Evolutionary conservation across 2,888 invertebrate species (phyloP).

Genomic region (Argyresthia goedartella): DNA sequence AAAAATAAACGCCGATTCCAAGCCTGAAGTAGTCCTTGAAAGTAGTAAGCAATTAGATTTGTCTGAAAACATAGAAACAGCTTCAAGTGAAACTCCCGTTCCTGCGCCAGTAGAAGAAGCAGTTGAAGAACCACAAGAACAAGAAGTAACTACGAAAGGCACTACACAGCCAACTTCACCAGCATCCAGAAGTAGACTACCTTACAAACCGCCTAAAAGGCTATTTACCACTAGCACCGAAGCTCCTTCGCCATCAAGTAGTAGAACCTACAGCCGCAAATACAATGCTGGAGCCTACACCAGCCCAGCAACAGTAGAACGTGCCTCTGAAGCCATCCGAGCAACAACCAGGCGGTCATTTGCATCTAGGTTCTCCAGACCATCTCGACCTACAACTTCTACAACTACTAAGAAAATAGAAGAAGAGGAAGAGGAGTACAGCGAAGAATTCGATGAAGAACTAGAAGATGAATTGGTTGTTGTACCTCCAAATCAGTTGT

Average conservation of each 20-base stretch:
- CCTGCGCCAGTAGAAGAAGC: background rate
- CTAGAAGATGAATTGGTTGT: conserved; percentile 50
- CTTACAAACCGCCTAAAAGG: conserved; percentile 52
- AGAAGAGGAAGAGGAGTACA: conserved; percentile 45
- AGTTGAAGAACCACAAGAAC: conserved; percentile 22
- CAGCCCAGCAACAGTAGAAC: conserved; percentile 48
- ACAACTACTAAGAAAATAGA: conserved; percentile 47
- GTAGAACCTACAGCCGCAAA: conserved; percentile 58
- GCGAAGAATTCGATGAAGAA: conserved; percentile 37
- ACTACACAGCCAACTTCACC: conserved; percentile 29
- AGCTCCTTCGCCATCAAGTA: conserved; percentile 38
- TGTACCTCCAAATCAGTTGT: conserved; percentile 54
- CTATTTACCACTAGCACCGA: conserved; percentile 56
- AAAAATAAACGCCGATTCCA: conserved; percentile 10
- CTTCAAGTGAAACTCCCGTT: conserved; percentile 3
- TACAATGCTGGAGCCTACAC: conserved; percentile 60
- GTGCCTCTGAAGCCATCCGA: conserved; percentile 32
- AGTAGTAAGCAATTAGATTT: conserved; percentile 29
- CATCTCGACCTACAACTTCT: conserved; percentile 43
- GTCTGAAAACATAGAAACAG: conserved; percentile 25
- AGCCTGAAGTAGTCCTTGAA: conserved; percentile 24
- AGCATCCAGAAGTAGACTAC: conserved; percentile 37
- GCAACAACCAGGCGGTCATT: conserved; percentile 45
- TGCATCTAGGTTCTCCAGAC: conserved; percentile 39
- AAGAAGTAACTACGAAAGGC: conserved; percentile 28